A percentile compares a stretch with the other conserved stretches of the same genome.
Evolutionary conservation across 2,888 invertebrate species (phyloP).

Genomic region (Matsumyia berberina): DNA sequence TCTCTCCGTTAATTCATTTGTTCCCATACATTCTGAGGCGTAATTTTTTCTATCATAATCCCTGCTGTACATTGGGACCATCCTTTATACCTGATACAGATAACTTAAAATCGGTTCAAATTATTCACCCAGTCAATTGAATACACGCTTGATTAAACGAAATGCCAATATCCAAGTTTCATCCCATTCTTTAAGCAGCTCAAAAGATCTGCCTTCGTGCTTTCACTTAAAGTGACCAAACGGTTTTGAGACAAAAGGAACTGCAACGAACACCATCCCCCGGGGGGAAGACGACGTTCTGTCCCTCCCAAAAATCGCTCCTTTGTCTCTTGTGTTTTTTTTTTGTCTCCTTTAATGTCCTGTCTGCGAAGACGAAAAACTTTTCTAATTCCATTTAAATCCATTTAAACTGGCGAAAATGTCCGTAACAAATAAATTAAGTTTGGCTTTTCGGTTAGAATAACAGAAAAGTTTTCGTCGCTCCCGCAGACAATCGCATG

Average conservation of each 20-base stretch:
- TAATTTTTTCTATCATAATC: no score
- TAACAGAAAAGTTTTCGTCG: conserved; percentile 59
- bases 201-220: not conserved
- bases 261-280: not conserved
- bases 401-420: conserved; percentile 66
- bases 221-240: conserved; percentile 8
- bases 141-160: no score
- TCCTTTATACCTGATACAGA: no score
- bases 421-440: conserved; percentile 66
- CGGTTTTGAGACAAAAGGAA: not conserved
- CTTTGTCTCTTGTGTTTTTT: not conserved
- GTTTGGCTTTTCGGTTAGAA: conserved; percentile 68
- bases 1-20: no score
- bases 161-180: no score
- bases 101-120: no score
- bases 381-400: conserved; percentile 82
- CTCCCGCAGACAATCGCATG: conserved; percentile 36
- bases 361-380: conserved; percentile 77
- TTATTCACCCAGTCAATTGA: no score
- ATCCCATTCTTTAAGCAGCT: no score
- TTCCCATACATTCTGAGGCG: no score
- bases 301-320: not conserved
- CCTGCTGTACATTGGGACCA: no score
- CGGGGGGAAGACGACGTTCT: no score
- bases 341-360: conserved; percentile 5